Evolutionary conservation across 2,113 vertebrate genomes (phyloP).

Genomic region (Cyphomyrus discorhynchus): DNA sequence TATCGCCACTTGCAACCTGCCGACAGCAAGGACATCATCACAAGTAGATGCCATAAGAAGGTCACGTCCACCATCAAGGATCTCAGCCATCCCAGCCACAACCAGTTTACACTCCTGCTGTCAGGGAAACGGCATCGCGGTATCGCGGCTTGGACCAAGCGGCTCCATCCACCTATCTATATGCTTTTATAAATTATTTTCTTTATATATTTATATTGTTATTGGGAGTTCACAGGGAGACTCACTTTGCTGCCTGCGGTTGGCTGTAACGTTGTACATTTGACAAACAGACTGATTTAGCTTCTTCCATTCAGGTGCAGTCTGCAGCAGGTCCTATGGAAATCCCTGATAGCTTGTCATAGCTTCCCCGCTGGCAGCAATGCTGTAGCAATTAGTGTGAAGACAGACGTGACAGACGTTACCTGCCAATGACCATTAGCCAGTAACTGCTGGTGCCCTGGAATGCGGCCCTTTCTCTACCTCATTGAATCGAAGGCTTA

Average conservation of each 20-base stretch:
- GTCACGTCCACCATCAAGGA: neutral
- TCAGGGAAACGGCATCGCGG: neutral
- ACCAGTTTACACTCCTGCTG: neutral
- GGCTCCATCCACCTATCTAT: neutral
- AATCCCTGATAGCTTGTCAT: neutral
- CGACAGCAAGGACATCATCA: no score
- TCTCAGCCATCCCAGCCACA: neutral
- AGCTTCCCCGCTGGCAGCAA: neutral
- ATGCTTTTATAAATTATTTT: neutral
- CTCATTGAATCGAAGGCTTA: conserved; percentile 25
- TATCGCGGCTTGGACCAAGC: neutral
- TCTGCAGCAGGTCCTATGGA: neutral
- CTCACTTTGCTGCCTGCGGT: neutral
- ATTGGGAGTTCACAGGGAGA: neutral
- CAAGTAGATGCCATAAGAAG: no score
- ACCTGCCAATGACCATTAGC: neutral
- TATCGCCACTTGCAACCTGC: no score
- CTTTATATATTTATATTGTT: neutral
- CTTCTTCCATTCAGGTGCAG: neutral
- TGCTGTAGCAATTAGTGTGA: neutral
- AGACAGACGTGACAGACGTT: neutral
- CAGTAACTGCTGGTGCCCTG: neutral
- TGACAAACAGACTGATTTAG: neutral
- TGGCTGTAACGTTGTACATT: neutral
- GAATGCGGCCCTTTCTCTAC: conserved; percentile 19